Conservation (phyloP, 2,113 vertebrate species). For the Mionectes macconnelli region DNA sequence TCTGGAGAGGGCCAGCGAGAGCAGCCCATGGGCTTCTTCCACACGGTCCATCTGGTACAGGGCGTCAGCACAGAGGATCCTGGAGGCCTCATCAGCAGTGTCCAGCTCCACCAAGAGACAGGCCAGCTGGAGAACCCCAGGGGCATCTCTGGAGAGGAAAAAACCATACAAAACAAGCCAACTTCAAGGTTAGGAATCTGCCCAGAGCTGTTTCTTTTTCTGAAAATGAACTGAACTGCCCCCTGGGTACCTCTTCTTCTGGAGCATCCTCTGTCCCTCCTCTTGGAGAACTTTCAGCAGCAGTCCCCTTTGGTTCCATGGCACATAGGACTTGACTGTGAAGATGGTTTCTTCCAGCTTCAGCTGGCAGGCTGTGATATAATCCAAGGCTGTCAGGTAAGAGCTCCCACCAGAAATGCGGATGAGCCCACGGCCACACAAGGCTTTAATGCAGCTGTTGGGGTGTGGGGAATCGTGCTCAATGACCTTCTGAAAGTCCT, state of each 20-base stretch:
- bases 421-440: slow-evolving; percentile 90
- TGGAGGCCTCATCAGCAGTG: slow-evolving; percentile 69
- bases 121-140: slow-evolving; percentile 86
- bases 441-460: slow-evolving; percentile 86
- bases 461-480: slow-evolving; percentile 85
- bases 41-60: slow-evolving; percentile 83
- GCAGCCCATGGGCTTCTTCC: slow-evolving; percentile 84
- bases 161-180: background rate
- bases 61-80: slow-evolving; percentile 85
- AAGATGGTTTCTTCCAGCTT: slow-evolving; percentile 83
- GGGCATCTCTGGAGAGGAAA: slow-evolving; percentile 70
- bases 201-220: background rate
- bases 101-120: slow-evolving; percentile 86
- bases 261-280: slow-evolving; percentile 88
- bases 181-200: background rate
- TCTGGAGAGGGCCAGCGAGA: slow-evolving; percentile 73
- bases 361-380: slow-evolving; percentile 86
- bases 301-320: slow-evolving; percentile 91
- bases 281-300: slow-evolving; percentile 87
- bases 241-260: slow-evolving; percentile 40
- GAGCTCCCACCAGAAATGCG: slow-evolving; percentile 79
- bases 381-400: slow-evolving; percentile 89
- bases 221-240: background rate
- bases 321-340: slow-evolving; percentile 86
- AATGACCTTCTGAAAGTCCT: slow-evolving; percentile 89